Percentiles rank a stretch among this genome's conserved stretches.
Evolutionary conservation across 2,113 vertebrate genomes (phyloP).

Genomic region (Onychostoma macrolepis): DNA sequence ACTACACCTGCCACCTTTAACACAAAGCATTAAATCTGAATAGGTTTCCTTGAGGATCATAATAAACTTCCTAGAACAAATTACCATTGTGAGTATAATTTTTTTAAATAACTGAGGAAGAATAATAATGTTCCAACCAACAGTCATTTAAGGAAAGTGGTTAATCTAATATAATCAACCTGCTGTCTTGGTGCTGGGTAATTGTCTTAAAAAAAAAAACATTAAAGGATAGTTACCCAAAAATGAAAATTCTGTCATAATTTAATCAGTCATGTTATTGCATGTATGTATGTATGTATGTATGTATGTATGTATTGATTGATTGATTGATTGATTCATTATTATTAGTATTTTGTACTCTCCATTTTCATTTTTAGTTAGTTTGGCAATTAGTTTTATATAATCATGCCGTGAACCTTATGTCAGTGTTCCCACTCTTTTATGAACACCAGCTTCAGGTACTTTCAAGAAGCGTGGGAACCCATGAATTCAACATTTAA

Average conservation of each 20-base stretch:
- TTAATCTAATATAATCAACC: not conserved
- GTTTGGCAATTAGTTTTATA: too few relatives aligned
- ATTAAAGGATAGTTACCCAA: not conserved
- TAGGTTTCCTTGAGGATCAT: not conserved
- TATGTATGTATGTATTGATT: too few relatives aligned
- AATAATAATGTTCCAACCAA: not conserved
- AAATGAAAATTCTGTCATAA: not conserved
- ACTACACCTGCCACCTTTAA: constrained; percentile 5
- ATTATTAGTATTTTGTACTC: too few relatives aligned
- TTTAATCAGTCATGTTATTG: not conserved
- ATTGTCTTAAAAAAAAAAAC: not conserved
- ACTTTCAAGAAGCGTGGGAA: too few relatives aligned
- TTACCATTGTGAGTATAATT: not conserved
- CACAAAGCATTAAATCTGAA: not conserved
- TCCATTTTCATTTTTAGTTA: too few relatives aligned
- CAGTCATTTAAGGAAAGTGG: not conserved
- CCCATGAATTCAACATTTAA: too few relatives aligned
- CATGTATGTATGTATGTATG: not conserved
- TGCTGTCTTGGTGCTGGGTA: not conserved
- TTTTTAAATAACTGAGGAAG: not conserved
- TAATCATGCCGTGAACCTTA: too few relatives aligned
- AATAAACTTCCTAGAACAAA: not conserved
- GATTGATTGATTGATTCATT: too few relatives aligned
- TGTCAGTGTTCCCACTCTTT: too few relatives aligned
- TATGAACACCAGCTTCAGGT: too few relatives aligned